Conservation (phyloP, 2,888 invertebrate species). For the Spilosoma lubricipeda region DNA sequence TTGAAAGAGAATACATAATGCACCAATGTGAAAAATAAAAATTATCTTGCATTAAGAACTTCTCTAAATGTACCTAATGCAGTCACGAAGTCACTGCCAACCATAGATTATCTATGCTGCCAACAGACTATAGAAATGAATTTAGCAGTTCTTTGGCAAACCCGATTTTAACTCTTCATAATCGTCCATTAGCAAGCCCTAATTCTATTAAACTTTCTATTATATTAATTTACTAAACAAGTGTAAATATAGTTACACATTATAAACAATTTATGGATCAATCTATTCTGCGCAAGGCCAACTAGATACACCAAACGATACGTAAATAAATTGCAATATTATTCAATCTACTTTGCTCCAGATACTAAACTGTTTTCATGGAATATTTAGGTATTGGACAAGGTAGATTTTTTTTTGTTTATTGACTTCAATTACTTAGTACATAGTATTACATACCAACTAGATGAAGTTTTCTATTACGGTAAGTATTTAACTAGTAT, state of each 20-base stretch:
- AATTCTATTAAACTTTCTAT: background rate
- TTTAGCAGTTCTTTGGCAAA: background rate
- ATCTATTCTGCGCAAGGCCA: constrained; percentile 17
- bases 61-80: too few relatives aligned
- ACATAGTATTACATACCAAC: background rate
- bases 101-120: too few relatives aligned
- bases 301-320: constrained; percentile 8
- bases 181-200: background rate
- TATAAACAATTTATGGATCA: constrained; percentile 5
- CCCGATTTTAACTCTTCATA: background rate
- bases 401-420: background rate
- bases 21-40: too few relatives aligned
- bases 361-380: constrained; percentile 16
- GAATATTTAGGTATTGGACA: constrained; percentile 9
- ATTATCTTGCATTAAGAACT: too few relatives aligned
- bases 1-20: too few relatives aligned
- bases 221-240: background rate
- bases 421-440: background rate
- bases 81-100: too few relatives aligned
- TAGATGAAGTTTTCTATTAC: too few relatives aligned
- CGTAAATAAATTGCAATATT: constrained; percentile 20
- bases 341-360: constrained; percentile 19
- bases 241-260: background rate
- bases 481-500: too few relatives aligned
- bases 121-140: too few relatives aligned